Evolutionary conservation across 1,140 invertebrate species (phyloP), one percentile per base, ranked within the genome.

Genomic region (Drosophila biarmipes): DNA sequence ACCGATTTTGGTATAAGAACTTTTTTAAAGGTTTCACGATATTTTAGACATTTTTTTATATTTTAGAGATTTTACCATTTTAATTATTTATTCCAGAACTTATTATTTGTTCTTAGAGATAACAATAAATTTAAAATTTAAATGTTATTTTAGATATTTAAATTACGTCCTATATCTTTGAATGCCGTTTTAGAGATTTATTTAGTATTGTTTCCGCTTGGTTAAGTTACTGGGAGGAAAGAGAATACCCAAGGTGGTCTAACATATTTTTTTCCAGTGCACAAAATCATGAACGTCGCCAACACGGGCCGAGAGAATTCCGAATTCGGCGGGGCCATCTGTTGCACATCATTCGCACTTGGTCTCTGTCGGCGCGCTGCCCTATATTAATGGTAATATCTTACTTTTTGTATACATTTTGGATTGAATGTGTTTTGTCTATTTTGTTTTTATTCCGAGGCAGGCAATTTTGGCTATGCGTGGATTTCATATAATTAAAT

Each of bases 321-420:
- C 67, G 73, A 86, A 86, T 86, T 81, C 78, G 73, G 73, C 71
- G 67, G 82, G 82, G 82, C 82, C 82, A 87, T 87, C 82, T 87
- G 82, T 82, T 87, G 84, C 82, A 82, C 82, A 89, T 87, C 84
- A 87, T 87, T 87, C 82, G 82, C 82, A 87, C 82, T 87, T 87
- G 84, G 82, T 79, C 81, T 87, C 82, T 87, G 82, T 87, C 82
- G 82, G 82, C 82, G 82, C 75, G 79, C 78, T 87, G 84, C 82
- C 84, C 78, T 87, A 82, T 87, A 87, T 87, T 89, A 87, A 87
- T 87, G 82, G 82, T 87, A 87, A 87, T 87, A 79, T 87, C 82
- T 87, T 87, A 89, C 79, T 87, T 89, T 87, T 82, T 87, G 82
- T 85, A 85, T 85, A 85, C 82, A 85, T 87, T 82, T 78, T 27